phyloP scores from a whole-genome alignment of 2,113 vertebrate genomes.

The Piprites chloris region DNA sequence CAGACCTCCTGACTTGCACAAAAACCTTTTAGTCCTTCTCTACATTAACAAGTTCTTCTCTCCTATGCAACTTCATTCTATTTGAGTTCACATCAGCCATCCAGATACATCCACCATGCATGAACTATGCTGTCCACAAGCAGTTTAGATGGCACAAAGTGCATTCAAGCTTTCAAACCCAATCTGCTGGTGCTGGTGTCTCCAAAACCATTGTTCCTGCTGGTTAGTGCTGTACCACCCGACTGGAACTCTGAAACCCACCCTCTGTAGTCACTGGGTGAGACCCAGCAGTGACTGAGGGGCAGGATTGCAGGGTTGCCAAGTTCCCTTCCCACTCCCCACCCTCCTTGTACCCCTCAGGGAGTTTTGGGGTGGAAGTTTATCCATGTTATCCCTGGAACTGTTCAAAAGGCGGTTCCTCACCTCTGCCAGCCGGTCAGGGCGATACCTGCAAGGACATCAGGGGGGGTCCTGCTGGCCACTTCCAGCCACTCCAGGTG shows the following conservation, averaged over 20 bases:
- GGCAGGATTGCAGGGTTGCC: neutral
- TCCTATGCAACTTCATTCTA: neutral
- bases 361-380: neutral
- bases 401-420: neutral
- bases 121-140: neutral
- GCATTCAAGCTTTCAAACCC: neutral
- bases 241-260: neutral
- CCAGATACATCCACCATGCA: neutral
- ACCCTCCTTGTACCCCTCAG: neutral
- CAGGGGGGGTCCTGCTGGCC: slow-evolving; percentile 62
- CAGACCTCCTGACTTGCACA: neutral
- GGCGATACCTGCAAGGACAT: slow-evolving; percentile 80
- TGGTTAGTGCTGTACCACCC: neutral
- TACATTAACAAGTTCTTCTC: neutral
- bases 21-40: neutral
- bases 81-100: neutral
- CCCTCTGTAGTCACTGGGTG: fast-evolving
- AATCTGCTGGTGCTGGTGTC: neutral
- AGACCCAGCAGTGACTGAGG: neutral
- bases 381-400: neutral
- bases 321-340: neutral
- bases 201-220: neutral
- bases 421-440: slow-evolving; percentile 97
- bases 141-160: neutral
- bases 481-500: slow-evolving; percentile 88